Evolutionary conservation across 2,797 vertebrate species (phyloP).

Genomic region (Ceryle rudis): DNA sequence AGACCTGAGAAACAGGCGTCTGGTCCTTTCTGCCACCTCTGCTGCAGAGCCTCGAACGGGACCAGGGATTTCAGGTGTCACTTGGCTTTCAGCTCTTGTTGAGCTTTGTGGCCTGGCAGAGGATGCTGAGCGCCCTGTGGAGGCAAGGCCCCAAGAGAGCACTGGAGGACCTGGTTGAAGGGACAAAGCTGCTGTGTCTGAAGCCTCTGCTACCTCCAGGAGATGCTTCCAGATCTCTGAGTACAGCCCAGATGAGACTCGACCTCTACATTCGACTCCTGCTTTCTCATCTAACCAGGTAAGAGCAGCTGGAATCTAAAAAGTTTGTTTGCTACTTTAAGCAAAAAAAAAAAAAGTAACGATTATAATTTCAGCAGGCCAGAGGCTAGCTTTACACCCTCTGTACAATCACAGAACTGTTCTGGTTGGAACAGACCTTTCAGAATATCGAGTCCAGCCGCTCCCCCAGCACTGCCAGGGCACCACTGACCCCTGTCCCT

Average conservation of each 20-base stretch:
- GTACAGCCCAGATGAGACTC: neutral
- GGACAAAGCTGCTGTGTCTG: neutral
- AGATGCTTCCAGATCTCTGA: neutral
- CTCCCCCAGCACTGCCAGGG: too few relatives aligned
- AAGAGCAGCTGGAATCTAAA: neutral
- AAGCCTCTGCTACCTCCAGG: neutral
- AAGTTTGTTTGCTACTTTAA: neutral
- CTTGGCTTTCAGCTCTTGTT: neutral
- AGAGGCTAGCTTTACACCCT: neutral
- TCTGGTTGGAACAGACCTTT: too few relatives aligned
- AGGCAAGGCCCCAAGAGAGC: neutral
- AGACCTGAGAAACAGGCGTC: neutral
- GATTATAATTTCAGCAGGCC: neutral
- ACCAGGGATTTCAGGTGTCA: neutral
- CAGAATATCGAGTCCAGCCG: too few relatives aligned
- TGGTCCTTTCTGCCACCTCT: neutral
- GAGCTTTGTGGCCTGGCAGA: neutral
- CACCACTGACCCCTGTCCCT: too few relatives aligned
- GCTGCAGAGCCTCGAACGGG: neutral
- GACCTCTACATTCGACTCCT: neutral
- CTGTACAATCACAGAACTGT: too few relatives aligned
- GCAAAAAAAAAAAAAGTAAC: neutral
- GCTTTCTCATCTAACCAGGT: neutral
- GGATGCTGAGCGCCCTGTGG: neutral
- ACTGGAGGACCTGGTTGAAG: neutral